These are phyloP conservation scores for Chaenocephalus aceratus DNA, from an alignment of 2,113 vertebrate species.

Conservation along the genomic window DNA sequence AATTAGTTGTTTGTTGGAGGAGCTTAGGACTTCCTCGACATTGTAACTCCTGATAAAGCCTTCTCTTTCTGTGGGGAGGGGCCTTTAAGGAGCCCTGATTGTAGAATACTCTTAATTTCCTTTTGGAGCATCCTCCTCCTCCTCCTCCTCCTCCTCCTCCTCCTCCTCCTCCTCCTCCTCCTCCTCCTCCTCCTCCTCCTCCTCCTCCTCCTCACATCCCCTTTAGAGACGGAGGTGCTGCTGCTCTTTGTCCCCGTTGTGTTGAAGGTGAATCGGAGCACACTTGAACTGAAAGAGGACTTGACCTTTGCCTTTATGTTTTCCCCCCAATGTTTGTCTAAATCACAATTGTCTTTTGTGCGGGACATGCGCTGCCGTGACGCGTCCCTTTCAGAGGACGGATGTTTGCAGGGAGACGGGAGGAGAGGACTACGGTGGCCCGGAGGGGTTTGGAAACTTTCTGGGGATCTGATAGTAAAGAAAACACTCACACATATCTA, in stretches of 20 bases:
- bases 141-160: constrained; percentile 41
- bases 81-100: constrained; percentile 10
- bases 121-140: constrained; percentile 44
- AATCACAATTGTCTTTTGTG: constrained; percentile 99
- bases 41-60: no score
- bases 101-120: constrained; percentile 47
- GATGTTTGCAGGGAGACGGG: constrained; percentile 91
- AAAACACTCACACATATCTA: not conserved
- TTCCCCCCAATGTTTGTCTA: constrained; percentile 97
- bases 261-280: constrained; percentile 96
- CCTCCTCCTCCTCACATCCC: constrained; percentile 55
- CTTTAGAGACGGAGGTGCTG: constrained; percentile 64
- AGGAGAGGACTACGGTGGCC: constrained; percentile 85
- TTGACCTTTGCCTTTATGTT: constrained; percentile 99
- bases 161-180: constrained; percentile 48
- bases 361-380: constrained; percentile 94
- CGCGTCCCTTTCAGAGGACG: constrained; percentile 94
- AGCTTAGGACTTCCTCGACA: no score
- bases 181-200: constrained; percentile 43
- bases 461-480: constrained; percentile 29
- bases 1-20: no score
- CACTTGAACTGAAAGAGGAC: constrained; percentile 96
- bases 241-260: constrained; percentile 91
- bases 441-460: constrained; percentile 89
- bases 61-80: not conserved